These are phyloP conservation scores for Ctenochaetus hawaiiensis DNA, from an alignment of 2,797 vertebrate genomes.

Conservation along the genomic window DNA sequence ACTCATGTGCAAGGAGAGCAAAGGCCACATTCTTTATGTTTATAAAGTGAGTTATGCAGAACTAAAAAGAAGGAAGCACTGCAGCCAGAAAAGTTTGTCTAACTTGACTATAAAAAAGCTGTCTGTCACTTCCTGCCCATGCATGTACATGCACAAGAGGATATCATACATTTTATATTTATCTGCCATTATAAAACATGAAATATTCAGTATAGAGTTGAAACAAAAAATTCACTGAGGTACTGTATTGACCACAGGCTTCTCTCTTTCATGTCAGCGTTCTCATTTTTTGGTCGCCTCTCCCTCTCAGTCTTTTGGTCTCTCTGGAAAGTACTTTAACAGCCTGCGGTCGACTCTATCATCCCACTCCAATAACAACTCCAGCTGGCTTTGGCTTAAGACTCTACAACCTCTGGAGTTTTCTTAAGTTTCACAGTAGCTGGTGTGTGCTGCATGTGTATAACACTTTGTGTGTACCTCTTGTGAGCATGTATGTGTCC, in stretches of 20 bases:
- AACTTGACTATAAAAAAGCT: background rate
- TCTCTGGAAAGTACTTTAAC: conserved; percentile 25
- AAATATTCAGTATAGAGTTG: conserved; percentile 20
- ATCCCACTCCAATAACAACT: conserved; percentile 40
- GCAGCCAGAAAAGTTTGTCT: background rate
- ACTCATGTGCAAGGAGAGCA: conserved; percentile 29
- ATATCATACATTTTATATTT: conserved; percentile 4
- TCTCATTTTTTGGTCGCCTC: conserved; percentile 19
- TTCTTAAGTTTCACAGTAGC: conserved; percentile 18
- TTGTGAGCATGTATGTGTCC: background rate
- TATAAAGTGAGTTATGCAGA: conserved; percentile 39
- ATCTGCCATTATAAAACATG: conserved; percentile 32
- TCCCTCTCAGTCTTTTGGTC: background rate
- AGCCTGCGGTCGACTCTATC: conserved; percentile 25
- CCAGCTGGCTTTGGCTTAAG: conserved; percentile 4
- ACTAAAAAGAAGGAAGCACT: background rate
- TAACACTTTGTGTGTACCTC: background rate
- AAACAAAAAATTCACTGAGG: conserved; percentile 39
- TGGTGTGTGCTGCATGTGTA: background rate
- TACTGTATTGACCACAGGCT: conserved; percentile 29
- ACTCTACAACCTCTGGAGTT: conserved; percentile 19
- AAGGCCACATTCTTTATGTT: conserved; percentile 48
- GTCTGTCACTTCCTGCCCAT: conserved; percentile 1
- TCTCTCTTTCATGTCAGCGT: conserved; percentile 28
- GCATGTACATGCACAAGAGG: background rate